Evolutionary conservation across 2,888 invertebrate species (phyloP), one percentile per base, ranked within the genome.

Genomic region (Steinernema carpocapsae): DNA sequence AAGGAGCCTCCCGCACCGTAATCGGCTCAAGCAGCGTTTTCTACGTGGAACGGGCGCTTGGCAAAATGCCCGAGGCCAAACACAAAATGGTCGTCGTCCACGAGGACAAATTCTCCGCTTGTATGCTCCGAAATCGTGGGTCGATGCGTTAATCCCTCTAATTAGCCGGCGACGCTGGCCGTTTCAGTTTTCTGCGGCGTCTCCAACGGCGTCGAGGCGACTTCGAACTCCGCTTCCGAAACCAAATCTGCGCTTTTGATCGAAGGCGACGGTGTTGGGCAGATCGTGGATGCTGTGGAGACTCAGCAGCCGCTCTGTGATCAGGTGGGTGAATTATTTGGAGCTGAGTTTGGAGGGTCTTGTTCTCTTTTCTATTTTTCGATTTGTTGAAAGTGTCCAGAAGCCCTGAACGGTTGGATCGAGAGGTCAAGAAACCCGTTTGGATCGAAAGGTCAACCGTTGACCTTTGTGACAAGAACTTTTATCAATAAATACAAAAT

Each of bases 11-110:
- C n/a, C 51, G 43, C 48, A 29, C 72, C 32, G 70, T 72, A 24
- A 29, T 76, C 48, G 74, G 72, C 24, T 70, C 76, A 22, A 76
- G 74, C 51, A 72, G 70, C 70, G 74, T 76, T 19, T 76, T 76
- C 64, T 76, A 75, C 72, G 72, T 76, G 51, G 76, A 76, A 26
- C 19, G 51, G 3, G 46, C 48, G 24, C 56, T 56, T 22, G 56
- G 56, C 64, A 64, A 26, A 32, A 64, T 64, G 64, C 64, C 64
- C 64, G 64, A 64, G 64, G 64, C 64, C 17, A 64, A 64, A 32
- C 64, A 64, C 64, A 64, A 64, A 26, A 64, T 64, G 64, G 64
- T 64, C 32, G 64, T 64, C 32, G 64, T 64, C 17, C 26, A 22
- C 64, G 64, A 64, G 64, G 64, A 64, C 64, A 26, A 32, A 17